Percentiles rank a stretch among this genome's conserved stretches.
Evolutionary conservation across 2,888 invertebrate species (phyloP).

Genomic region (Pocota personata): DNA sequence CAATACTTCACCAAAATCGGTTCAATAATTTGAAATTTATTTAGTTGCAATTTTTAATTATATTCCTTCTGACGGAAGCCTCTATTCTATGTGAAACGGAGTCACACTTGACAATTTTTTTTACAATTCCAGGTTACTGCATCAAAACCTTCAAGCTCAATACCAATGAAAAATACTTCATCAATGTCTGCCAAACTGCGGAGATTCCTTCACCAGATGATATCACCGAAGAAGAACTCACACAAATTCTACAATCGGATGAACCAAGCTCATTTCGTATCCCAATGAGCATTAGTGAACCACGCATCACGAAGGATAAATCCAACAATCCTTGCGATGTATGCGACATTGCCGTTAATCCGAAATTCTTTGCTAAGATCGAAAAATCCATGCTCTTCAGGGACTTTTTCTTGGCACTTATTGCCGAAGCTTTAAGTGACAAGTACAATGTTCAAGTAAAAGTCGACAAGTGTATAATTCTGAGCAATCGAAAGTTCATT

Average conservation of each 20-base stretch:
- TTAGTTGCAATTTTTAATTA: no score
- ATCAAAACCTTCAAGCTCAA: conserved; percentile 88
- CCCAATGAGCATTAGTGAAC: conserved; percentile 95
- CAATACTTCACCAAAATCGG: no score
- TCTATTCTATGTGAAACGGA: no score
- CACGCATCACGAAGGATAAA: conserved; percentile 90
- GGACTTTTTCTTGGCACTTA: conserved; percentile 90
- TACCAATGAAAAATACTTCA: conserved; percentile 89
- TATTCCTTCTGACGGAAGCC: no score
- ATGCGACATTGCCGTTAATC: conserved; percentile 93
- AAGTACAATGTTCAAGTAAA: conserved; percentile 90
- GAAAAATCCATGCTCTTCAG: conserved; percentile 88
- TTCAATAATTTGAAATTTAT: no score
- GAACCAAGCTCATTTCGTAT: conserved; percentile 90
- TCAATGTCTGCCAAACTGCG: conserved; percentile 92
- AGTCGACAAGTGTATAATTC: conserved; percentile 86
- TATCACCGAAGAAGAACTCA: conserved; percentile 88
- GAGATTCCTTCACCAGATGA: conserved; percentile 90
- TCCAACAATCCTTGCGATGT: conserved; percentile 88
- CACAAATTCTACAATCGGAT: conserved; percentile 86
- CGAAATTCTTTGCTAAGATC: conserved; percentile 90
- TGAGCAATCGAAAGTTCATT: conserved; percentile 89
- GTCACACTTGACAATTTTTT: background rate
- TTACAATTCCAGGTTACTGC: conserved; percentile 88
- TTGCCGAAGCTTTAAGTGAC: conserved; percentile 90